Percentiles rank a stretch among this genome's conserved stretches.
Evolutionary conservation across 2,797 vertebrate genomes (phyloP).

Genomic region (Sebastes vulpes): DNA sequence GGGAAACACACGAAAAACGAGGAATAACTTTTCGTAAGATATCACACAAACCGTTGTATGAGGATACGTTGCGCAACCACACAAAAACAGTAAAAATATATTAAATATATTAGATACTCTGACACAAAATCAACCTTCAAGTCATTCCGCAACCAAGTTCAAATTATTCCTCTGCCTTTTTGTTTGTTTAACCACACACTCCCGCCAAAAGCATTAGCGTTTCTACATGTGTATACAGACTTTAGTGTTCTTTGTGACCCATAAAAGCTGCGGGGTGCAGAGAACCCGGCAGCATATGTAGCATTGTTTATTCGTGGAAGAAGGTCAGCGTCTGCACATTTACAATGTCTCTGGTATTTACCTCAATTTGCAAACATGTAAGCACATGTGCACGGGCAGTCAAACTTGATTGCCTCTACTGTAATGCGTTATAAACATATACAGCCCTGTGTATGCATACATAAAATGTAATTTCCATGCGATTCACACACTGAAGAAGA

Average conservation of each 20-base stretch:
- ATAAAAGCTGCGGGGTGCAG: constrained; percentile 48
- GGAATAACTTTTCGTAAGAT: not conserved
- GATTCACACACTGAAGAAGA: not conserved
- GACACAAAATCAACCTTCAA: constrained; percentile 16
- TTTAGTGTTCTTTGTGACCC: constrained; percentile 57
- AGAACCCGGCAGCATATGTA: constrained; percentile 2
- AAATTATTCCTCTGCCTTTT: constrained; percentile 11
- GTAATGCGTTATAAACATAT: constrained; percentile 13
- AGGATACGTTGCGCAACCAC: not conserved
- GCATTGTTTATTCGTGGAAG: constrained; percentile 49
- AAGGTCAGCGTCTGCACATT: constrained; percentile 71
- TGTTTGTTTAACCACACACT: constrained; percentile 25
- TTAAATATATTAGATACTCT: not conserved
- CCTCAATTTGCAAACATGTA: constrained; percentile 61
- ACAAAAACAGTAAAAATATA: not conserved
- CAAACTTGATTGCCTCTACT: constrained; percentile 41
- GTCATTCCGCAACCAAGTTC: not conserved
- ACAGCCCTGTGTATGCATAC: constrained; percentile 2
- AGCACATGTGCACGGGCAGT: constrained; percentile 19
- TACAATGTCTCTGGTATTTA: constrained; percentile 59
- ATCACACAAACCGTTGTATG: not conserved
- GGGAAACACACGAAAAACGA: not conserved
- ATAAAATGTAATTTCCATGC: constrained; percentile 1
- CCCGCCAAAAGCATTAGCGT: constrained; percentile 21
- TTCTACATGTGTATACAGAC: constrained; percentile 18